Conservation (phyloP, 92 coral and sea anemone genomes). For the Desmophyllum pertusum region DNA sequence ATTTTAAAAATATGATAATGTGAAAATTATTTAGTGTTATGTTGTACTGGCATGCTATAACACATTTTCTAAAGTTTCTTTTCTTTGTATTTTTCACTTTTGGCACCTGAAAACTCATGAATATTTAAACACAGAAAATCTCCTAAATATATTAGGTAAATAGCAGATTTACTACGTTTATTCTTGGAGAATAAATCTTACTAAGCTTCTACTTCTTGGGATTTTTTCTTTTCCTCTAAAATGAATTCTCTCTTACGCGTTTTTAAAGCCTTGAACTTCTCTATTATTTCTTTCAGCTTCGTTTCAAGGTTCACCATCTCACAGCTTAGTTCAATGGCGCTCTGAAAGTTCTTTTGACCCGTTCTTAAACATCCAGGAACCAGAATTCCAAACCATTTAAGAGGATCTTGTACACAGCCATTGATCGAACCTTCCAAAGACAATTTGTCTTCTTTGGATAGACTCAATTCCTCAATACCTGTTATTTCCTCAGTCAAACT, state of each 20-base stretch:
- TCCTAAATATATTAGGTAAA: neutral
- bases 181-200: neutral
- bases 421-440: neutral
- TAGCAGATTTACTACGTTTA: neutral
- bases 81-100: neutral
- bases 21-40: no score
- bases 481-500: conserved; percentile 25
- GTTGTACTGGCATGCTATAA: no score
- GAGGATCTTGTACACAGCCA: conserved; percentile 64
- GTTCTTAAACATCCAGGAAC: conserved; percentile 84
- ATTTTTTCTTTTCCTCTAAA: conserved; percentile 6
- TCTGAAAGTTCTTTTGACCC: conserved; percentile 80
- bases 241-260: conserved; percentile 31
- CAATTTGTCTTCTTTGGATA: conserved; percentile 6
- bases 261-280: conserved; percentile 63
- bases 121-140: conserved; percentile 9
- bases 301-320: conserved; percentile 74
- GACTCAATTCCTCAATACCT: conserved; percentile 48
- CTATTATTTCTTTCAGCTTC: conserved; percentile 64
- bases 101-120: conserved; percentile 25
- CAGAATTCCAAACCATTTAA: conserved; percentile 96
- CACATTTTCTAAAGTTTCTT: neutral
- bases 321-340: conserved; percentile 81
- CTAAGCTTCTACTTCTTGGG: neutral
- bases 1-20: neutral